phyloP scores from a whole-genome alignment of 2,888 invertebrate species.

The Dolichopus griseipennis region DNA sequence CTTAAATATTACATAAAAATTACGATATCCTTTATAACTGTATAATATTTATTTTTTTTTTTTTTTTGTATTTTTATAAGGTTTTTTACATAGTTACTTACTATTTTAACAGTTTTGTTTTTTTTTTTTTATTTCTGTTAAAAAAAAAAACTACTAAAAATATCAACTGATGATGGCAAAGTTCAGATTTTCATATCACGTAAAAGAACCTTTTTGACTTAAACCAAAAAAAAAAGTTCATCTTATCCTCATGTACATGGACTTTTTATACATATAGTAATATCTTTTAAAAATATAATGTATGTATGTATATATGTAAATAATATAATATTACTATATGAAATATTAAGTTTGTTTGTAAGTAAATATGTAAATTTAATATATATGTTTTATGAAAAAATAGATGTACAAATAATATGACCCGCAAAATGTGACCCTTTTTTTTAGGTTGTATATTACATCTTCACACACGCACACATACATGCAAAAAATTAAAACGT shows the following conservation, averaged over 20 bases:
- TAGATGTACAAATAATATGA: neutral
- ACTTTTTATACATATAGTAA: too few species aligned
- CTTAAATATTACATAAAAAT: neutral
- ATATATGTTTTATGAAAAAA: neutral
- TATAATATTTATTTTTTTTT: neutral
- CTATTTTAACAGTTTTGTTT: neutral
- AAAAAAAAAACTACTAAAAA: neutral
- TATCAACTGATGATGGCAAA: neutral
- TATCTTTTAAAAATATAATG: too few species aligned
- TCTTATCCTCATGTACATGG: neutral
- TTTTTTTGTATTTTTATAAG: neutral
- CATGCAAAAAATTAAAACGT: too few species aligned
- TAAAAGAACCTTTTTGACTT: conserved; percentile 3
- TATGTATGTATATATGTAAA: too few species aligned
- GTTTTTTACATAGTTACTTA: neutral
- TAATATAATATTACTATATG: too few species aligned
- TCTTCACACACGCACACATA: too few species aligned
- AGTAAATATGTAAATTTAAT: too few species aligned
- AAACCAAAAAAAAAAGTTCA: neutral
- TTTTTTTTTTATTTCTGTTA: neutral
- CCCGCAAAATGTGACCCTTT: conserved; percentile 6
- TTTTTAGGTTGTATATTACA: neutral
- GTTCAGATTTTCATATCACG: conserved; percentile 1
- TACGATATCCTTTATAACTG: neutral
- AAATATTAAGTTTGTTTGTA: too few species aligned